phyloP scores from a whole-genome alignment of 2,888 invertebrate species.

The Strigamia crassipes region DNA sequence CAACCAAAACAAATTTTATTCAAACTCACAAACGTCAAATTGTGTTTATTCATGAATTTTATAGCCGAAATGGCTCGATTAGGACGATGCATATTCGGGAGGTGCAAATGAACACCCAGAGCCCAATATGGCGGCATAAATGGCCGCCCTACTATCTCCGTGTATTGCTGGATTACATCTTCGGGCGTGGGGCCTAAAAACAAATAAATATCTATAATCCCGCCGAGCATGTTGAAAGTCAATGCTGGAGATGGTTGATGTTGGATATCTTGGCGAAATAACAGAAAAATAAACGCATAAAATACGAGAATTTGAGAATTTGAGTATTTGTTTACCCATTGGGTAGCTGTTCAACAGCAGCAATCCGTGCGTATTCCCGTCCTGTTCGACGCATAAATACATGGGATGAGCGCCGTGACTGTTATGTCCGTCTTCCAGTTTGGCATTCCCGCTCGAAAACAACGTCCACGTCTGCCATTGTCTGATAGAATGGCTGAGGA shows the following conservation, averaged over 20 bases:
- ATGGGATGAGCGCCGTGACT: conserved; percentile 49
- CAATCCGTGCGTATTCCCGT: conserved; percentile 48
- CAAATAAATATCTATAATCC: conserved; percentile 61
- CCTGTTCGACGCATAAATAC: conserved; percentile 48
- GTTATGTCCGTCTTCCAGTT: not conserved
- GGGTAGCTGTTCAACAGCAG: conserved; percentile 49
- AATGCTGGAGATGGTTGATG: conserved; percentile 63
- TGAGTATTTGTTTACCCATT: not conserved
- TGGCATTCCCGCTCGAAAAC: not conserved
- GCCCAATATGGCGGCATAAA: conserved; percentile 60
- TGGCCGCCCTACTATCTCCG: conserved; percentile 51
- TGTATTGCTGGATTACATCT: conserved; percentile 61
- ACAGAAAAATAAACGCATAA: not conserved
- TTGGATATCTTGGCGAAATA: conserved; percentile 64
- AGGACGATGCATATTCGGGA: conserved; percentile 51
- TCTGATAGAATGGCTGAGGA: not conserved
- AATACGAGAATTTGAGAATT: not conserved
- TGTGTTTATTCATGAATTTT: conserved; percentile 16
- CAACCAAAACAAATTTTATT: no score
- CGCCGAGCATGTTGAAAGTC: conserved; percentile 66
- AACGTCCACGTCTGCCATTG: not conserved
- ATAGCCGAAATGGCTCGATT: conserved; percentile 6
- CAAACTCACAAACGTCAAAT: conserved; percentile 1
- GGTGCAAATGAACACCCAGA: conserved; percentile 60
- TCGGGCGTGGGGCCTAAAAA: conserved; percentile 64